Conservation (phyloP, 2,888 invertebrate species). For the Phrixothrix hirtus region DNA sequence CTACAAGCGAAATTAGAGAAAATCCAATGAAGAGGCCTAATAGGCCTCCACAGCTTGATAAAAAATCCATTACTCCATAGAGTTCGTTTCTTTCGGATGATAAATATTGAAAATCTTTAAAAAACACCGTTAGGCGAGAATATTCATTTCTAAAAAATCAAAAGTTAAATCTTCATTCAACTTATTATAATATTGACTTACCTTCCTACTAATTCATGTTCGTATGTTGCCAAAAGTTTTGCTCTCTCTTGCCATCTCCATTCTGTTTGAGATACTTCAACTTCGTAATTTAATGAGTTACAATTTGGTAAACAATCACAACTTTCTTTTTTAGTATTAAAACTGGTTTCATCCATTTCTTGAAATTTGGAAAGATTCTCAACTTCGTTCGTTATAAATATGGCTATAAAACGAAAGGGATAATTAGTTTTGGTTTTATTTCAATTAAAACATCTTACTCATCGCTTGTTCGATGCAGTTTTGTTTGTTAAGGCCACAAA, state of each 20-base stretch:
- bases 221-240: background rate
- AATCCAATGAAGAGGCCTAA: constrained; percentile 67
- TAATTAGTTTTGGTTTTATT: no score
- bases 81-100: constrained; percentile 62
- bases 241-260: constrained; percentile 58
- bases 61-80: constrained; percentile 61
- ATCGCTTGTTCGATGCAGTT: background rate
- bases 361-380: no score
- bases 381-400: background rate
- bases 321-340: no score
- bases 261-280: constrained; percentile 69
- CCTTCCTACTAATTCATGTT: background rate
- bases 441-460: no score
- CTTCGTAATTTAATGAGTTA: constrained; percentile 68
- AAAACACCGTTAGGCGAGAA: constrained; percentile 57
- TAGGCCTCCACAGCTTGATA: constrained; percentile 63
- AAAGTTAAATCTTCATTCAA: background rate
- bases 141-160: constrained; percentile 2
- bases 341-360: no score
- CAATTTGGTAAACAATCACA: constrained; percentile 66
- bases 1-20: constrained; percentile 65
- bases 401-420: no score
- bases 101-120: constrained; percentile 67
- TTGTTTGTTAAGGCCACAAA: constrained; percentile 57
- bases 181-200: background rate